These are phyloP conservation scores for Phyllotis vaccarum DNA, from an alignment of 2,797 vertebrate species.

Conservation along the genomic window DNA sequence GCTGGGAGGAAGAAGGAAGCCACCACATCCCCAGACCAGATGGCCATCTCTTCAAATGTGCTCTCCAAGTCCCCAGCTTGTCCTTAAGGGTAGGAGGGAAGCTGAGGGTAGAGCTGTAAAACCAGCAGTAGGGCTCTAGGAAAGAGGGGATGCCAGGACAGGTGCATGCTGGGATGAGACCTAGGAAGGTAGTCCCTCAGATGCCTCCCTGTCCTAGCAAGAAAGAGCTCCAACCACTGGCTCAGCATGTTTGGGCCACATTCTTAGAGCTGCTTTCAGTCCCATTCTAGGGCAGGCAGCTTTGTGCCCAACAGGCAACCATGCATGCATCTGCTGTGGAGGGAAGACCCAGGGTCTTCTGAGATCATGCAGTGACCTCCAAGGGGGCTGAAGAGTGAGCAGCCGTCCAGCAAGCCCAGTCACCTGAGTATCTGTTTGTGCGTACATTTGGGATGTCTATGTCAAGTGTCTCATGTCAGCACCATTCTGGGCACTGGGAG, in stretches of 20 bases:
- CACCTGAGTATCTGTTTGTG: neutral
- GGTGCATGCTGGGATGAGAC: neutral
- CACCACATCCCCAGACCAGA: neutral
- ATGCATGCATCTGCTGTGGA: neutral
- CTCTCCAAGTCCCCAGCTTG: constrained; percentile 38
- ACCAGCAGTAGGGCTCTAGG: neutral
- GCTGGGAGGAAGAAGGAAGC: neutral
- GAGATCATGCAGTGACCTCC: neutral
- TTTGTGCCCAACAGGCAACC: neutral
- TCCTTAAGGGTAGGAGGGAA: constrained; percentile 41
- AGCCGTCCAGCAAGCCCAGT: neutral
- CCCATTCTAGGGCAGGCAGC: neutral
- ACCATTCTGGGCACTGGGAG: neutral
- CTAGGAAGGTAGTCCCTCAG: neutral
- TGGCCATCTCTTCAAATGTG: neutral
- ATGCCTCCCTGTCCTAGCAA: neutral
- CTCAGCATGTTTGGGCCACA: accelerated
- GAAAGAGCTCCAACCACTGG: neutral
- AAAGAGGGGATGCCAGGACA: neutral
- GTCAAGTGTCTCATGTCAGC: neutral
- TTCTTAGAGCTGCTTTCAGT: neutral
- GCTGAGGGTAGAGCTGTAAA: constrained; percentile 39
- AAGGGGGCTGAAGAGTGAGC: neutral
- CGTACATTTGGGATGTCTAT: accelerated
- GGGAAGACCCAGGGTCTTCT: neutral